Conservation (phyloP, 2,888 invertebrate species). For the Allolobophora icterica region DNA sequence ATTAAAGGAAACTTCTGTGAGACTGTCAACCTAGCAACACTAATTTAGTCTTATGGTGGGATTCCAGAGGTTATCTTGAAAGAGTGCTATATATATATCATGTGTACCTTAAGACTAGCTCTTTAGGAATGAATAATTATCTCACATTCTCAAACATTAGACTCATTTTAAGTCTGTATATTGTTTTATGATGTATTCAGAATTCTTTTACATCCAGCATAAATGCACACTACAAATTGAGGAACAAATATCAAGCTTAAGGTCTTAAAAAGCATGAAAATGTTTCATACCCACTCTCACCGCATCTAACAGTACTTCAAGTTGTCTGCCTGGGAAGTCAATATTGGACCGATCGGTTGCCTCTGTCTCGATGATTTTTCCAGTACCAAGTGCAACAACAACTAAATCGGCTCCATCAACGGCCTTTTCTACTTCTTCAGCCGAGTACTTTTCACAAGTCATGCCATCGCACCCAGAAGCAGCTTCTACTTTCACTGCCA, state of each 20-base stretch:
- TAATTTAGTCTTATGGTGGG: too few relatives aligned
- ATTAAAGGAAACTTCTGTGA: too few relatives aligned
- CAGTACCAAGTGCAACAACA: constrained; percentile 47
- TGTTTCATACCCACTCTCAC: constrained; percentile 33
- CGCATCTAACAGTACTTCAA: constrained; percentile 41
- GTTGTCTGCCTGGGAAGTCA: constrained; percentile 38
- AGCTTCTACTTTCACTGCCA: constrained; percentile 34
- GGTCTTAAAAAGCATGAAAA: neutral
- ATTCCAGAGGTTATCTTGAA: too few relatives aligned
- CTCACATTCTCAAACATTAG: neutral
- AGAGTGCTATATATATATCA: too few relatives aligned
- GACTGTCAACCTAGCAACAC: too few relatives aligned
- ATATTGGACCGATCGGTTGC: constrained; percentile 31
- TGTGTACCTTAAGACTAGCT: neutral
- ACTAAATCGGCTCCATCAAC: constrained; percentile 39
- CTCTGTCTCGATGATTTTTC: constrained; percentile 36
- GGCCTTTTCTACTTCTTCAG: constrained; percentile 30
- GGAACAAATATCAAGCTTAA: neutral
- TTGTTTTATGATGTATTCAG: neutral
- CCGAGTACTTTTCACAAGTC: constrained; percentile 36
- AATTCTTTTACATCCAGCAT: neutral
- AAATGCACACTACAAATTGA: neutral
- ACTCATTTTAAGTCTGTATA: neutral
- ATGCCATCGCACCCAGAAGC: constrained; percentile 44
- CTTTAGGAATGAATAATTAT: neutral